Conservation (phyloP, 1,140 invertebrate genomes). For the Anadara kagoshimensis region DNA sequence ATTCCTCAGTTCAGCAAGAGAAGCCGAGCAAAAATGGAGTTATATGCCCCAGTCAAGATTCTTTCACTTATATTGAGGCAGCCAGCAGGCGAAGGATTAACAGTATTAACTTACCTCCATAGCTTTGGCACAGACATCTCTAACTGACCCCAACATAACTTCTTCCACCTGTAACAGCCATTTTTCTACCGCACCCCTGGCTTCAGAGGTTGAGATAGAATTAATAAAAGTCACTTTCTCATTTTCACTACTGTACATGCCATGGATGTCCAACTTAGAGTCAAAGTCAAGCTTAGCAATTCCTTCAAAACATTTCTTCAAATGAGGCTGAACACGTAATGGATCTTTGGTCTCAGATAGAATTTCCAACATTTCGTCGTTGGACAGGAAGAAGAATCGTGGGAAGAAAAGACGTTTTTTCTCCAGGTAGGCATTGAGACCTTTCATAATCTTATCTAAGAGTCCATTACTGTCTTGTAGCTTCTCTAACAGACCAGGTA, state of each 20-base stretch:
- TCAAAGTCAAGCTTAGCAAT: conserved; percentile 74
- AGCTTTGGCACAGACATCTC: conserved; percentile 68
- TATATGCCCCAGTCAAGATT: too few relatives aligned
- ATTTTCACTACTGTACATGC: conserved; percentile 74
- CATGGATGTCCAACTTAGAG: conserved; percentile 70
- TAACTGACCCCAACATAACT: conserved; percentile 71
- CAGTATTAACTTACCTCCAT: conserved; percentile 55
- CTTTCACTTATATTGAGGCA: too few relatives aligned
- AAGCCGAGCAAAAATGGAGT: too few relatives aligned
- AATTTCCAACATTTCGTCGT: conserved; percentile 76
- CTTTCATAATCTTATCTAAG: conserved; percentile 74
- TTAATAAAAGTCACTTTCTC: conserved; percentile 69
- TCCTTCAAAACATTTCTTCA: conserved; percentile 76
- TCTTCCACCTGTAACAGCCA: conserved; percentile 75
- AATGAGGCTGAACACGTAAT: conserved; percentile 73
- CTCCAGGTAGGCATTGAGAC: conserved; percentile 74
- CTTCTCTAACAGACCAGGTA: conserved; percentile 71
- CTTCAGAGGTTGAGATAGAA: conserved; percentile 70
- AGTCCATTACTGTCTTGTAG: conserved; percentile 71
- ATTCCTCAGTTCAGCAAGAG: too few relatives aligned
- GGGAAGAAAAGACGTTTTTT: conserved; percentile 75
- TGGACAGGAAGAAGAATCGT: conserved; percentile 75
- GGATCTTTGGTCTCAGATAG: conserved; percentile 75
- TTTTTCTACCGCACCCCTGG: conserved; percentile 74
- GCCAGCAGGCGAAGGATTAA: too few relatives aligned